A percentile compares a stretch with the other conserved stretches of the same genome.
Evolutionary conservation across 2,113 vertebrate genomes (phyloP).

Genomic region (Peromyscus maniculatus): DNA sequence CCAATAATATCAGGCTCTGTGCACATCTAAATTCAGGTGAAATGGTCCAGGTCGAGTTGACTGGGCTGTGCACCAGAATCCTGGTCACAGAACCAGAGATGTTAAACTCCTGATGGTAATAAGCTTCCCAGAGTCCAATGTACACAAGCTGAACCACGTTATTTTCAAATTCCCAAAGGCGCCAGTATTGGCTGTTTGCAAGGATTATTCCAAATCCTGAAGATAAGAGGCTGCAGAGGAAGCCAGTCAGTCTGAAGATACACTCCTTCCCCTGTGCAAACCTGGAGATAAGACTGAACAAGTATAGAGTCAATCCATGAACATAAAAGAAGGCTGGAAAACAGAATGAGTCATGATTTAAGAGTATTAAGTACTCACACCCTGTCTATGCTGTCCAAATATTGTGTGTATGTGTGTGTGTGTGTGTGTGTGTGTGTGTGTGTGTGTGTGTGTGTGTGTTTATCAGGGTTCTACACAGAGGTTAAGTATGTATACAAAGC

Average conservation of each 20-base stretch:
- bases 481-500: not conserved
- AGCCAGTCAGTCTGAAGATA: not conserved
- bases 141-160: not conserved
- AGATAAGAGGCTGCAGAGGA: not conserved
- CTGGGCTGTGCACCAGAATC: not conserved
- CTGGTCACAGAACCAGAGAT: not conserved
- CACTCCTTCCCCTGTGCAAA: not conserved
- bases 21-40: not conserved
- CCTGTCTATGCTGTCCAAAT: not conserved
- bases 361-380: not conserved
- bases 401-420: not conserved
- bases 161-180: not conserved
- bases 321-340: not conserved
- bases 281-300: not conserved
- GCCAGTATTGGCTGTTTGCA: not conserved
- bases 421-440: too few relatives aligned
- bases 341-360: not conserved
- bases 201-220: not conserved
- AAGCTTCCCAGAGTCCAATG: not conserved
- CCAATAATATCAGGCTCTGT: not conserved
- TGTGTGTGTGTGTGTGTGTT: too few relatives aligned
- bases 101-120: not conserved
- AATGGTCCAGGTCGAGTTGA: not conserved
- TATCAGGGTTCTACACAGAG: not conserved
- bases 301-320: not conserved